Evolutionary conservation across 2,113 vertebrate species (phyloP), one percentile per base, ranked within the genome.

Genomic region (Scortum barcoo): DNA sequence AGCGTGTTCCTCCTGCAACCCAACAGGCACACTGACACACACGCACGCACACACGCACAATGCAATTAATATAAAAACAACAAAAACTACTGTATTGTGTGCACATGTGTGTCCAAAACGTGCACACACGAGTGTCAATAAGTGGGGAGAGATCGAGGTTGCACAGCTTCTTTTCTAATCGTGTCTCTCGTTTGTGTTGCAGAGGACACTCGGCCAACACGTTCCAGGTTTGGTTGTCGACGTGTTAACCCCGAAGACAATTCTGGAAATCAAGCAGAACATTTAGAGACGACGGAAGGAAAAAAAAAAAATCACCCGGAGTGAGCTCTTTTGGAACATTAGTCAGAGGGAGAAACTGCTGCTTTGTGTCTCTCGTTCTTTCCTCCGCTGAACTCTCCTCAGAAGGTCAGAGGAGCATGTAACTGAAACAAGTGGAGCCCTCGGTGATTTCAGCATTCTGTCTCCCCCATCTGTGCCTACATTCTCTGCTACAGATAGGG

Each of bases 401-500:
- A 85, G 86, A 92, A 89, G 92, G 92, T 93, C 91, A 88, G 88
- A 93, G 92, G 89, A 89, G 87, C 85, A 83, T 86, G 85, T 88
- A 89, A 93, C 87, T 85, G 91, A 92, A 93, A 87, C 91, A 89
- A 92, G 92, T 57, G 87, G 89, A 90, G 87, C 82, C 87, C 78
- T 91, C 69, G 5, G 90, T 83, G 85, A 89, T 93, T 90, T 89
- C 88, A 89, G 78, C 84, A 80, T 86, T 89, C 88, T 86, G 80
- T 87, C 87, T 86, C 88, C 87, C 87, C 90, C 86, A 89, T 89
- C 89, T 86, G 89, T 94, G 91, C 91, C 93, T 91, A 89, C 92
- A 88, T 91, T 85, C 91, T 91, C 88, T 68, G 87, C 92, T 72
- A 90, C 93, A 91, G 91, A 93, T 93, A 92, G 90, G 91, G 90